Base-by-base conservation (phyloP, 1,140 invertebrate species). In the Aporrectodea caliginosa region DNA sequence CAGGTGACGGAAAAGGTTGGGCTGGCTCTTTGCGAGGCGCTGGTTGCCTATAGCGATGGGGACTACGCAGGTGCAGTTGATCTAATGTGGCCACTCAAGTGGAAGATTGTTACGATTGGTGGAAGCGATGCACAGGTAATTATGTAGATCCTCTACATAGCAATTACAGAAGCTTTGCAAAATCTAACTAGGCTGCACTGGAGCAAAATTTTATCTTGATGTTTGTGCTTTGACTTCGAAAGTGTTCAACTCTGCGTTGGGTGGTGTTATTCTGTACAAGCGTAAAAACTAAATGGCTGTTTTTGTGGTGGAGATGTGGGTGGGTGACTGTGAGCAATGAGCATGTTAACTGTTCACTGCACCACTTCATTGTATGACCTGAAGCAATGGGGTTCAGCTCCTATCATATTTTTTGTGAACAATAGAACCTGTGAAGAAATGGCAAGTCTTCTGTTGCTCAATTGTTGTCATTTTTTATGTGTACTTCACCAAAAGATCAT, bases 71-170 rank as follows among this genome's bases (percentile, higher is more conserved):
- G 83, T 43, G 84, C 85, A 43, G 88, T 89, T 33, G 87, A 89
- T 35, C 73, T 86, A 16, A 82, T 91, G n/a, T 83, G 86, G 69
- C 86, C 89, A n/a, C 81, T 90, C n/a, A 82, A 87, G 35, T 86
- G 89, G 74, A 82, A 88, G 27, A 82, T 91, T 30, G 78, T 87
- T 72, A 83, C 83, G 34, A 90, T 91, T 80, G 90, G 90, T 33
- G 90, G 90, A 22, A 90, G 90, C 75, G 84, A 91, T 84, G 90
- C 90, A 68, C 90, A 90, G 86, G 89, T 88, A 58, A 58, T 58
- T n/a, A n/a, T n/a, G 43, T 58, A 22, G 22, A 58, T 12, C 22
- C 22, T 58, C 22, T 22, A 22, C 22, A 22, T 22, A 58, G 43
- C 22, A n/a, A n/a, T 58, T 58, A 12, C 6, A 58, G 22, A 22